Evolutionary conservation across 1,140 invertebrate species (phyloP).

Genomic region (Heliconius nattereri): DNA sequence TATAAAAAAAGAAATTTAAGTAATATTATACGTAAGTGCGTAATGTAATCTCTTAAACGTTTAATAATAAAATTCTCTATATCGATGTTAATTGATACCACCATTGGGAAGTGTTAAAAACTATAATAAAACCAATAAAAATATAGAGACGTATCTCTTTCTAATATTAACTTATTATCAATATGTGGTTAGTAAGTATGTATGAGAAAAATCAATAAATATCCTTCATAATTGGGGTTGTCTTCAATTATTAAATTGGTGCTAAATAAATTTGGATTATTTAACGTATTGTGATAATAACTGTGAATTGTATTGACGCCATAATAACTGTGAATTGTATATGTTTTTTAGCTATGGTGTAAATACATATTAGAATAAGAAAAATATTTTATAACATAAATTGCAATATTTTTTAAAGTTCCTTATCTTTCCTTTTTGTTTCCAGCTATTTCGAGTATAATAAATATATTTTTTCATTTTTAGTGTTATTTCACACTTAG

Average conservation of each 20-base stretch:
- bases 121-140: slow-evolving; percentile 10
- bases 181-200: background rate
- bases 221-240: slow-evolving; percentile 2
- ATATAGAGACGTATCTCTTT: background rate
- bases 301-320: no score
- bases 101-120: background rate
- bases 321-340: no score
- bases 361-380: no score
- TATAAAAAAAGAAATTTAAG: background rate
- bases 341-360: no score
- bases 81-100: background rate
- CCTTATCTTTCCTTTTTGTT: no score
- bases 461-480: no score
- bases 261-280: background rate
- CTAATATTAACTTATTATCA: slow-evolving; percentile 17
- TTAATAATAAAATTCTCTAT: background rate
- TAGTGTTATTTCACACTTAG: no score
- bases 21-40: background rate
- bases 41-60: background rate
- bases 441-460: no score
- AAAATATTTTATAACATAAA: no score
- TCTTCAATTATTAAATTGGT: background rate
- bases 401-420: no score
- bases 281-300: background rate
- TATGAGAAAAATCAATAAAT: slow-evolving; percentile 16